phyloP scores from a whole-genome alignment of 2,797 vertebrate species.

The Kryptopterus vitreolus region DNA sequence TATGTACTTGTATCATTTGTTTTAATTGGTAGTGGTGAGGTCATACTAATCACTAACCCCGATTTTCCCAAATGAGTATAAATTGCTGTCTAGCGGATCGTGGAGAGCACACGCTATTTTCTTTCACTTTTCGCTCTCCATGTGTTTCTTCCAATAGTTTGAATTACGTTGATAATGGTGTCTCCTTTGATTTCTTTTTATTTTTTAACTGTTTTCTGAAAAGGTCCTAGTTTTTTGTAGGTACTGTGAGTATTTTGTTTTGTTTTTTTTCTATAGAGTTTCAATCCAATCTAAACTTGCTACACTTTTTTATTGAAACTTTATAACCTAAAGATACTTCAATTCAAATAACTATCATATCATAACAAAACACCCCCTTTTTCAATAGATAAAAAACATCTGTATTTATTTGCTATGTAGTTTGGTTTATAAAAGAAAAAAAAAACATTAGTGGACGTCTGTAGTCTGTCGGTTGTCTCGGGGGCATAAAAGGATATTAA shows the following conservation, averaged over 20 bases:
- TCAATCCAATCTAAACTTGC: neutral
- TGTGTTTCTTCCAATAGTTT: conserved; percentile 1
- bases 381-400: neutral
- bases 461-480: neutral
- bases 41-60: conserved; percentile 4
- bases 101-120: neutral
- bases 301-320: neutral
- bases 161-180: neutral
- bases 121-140: neutral
- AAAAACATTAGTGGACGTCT: neutral
- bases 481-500: conserved; percentile 15
- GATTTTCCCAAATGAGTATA: conserved; percentile 8
- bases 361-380: neutral
- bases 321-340: no score
- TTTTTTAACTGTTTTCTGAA: neutral
- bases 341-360: neutral
- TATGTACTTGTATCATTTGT: neutral
- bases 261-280: neutral
- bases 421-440: neutral
- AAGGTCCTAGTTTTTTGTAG: neutral
- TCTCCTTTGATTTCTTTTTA: neutral
- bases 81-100: neutral
- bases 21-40: conserved; percentile 33
- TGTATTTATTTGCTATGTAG: neutral
- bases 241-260: neutral